Evolutionary conservation across 1,140 invertebrate genomes (phyloP), one percentile per base, ranked within the genome.

Genomic region (Eumeta japonica): DNA sequence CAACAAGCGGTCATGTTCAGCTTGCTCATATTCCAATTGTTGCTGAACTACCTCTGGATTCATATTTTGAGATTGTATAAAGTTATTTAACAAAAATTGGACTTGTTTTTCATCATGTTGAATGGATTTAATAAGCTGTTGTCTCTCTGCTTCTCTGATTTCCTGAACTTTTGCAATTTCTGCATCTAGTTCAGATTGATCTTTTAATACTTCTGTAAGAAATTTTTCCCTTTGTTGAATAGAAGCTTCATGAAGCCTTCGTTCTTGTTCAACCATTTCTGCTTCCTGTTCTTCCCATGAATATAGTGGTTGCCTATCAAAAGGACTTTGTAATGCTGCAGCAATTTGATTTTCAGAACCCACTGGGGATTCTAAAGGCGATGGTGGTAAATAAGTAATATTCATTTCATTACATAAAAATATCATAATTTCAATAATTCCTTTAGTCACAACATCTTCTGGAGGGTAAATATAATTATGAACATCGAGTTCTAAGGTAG

Each of bases 91-190:
- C 13, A 85, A 77, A 39, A 79, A 65, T 58, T 83, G 80, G 38
- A 83, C 81, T 46, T 81, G 78, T 63, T 78, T 70, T 58, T 87
- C 84, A 62, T 79, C 83, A 50, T 78, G 57, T 43, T 77, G 68
- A 24, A 82, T 75, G 43, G 76, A 57, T 57, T 79, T 68, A 35
- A 83, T 75, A 17, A 88, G 64, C 52, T 75, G 75, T 45, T 77
- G 68, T 52, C 82, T 74, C 44, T 87, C 85, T 14, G 62, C 44
- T 48, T 87, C 84, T 57, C 74, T 80, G 48, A 76, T 65, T 48
- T 79, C 78, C 50, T 88, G 85, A 41, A 87, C 75, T 64, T 81
- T 83, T 41, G 77, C 76, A 35, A 87, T 78, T 66, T 86, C 79
- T 41, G 55, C 59, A 50, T 86, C 83, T 15, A 86, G 61, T 47